Evolutionary conservation across 1,140 invertebrate species (phyloP), one percentile per base, ranked within the genome.

Genomic region (Drosophila sechellia): DNA sequence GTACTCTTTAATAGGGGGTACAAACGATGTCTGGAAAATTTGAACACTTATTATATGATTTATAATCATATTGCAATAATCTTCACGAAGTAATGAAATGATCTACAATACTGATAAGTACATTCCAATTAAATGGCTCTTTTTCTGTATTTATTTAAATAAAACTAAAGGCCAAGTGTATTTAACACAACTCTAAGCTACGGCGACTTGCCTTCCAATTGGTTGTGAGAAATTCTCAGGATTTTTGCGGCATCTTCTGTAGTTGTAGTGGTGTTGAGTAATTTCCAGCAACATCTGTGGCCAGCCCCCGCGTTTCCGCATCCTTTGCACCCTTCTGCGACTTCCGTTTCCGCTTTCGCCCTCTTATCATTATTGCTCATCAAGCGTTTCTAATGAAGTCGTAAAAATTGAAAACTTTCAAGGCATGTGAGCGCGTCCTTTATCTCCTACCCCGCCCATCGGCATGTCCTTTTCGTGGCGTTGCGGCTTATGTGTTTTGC

Each of bases 331-430:
- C 27, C 50, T 46, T 57, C 56, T 20, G 4, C 40, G 11, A n/a
- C 22, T 49, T 42, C 8, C 40, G 10, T 5, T 49, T 58, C 15
- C 55, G 25, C 27, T 20, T 6, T 25, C 49, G 42, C 49, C 40
- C 48, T 79, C 48, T 79, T 80, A 84, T 85, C 81, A 85, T 84
- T 85, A 85, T 85, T 84, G 81, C 66, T 84, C 81, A 84, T 84
- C 81, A 85, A 60, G 81, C 81, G 81, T 73, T 85, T 85, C 81
- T 84, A 84, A 84, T 84, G 81, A 84, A 84, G 81, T 84, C 81
- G 81, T 84, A 76, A 77, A 84, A 84, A 84, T 84, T 84, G 77
- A 85, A 84, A 84, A 84, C 81, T 84, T 84, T 85, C 77, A 68
- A 77, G 63, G 81, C 81, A 66, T 80, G 61, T 69, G 72, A 53